phyloP scores from a whole-genome alignment of 2,113 vertebrate genomes.

The Nothobranchius kuhntae region DNA sequence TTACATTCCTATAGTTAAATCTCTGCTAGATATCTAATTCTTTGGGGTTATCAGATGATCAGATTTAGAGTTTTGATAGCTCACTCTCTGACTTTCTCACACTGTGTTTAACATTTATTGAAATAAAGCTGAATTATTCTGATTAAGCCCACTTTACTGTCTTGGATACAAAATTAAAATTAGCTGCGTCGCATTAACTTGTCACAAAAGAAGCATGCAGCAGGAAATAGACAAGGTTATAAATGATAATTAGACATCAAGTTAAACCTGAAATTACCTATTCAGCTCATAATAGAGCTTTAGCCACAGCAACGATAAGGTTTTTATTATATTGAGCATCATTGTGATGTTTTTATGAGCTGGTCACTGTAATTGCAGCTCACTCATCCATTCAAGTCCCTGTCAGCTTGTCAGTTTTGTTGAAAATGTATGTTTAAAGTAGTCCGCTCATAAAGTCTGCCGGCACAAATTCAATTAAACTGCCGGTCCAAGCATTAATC shows the following conservation, averaged over 20 bases:
- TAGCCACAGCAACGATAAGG: neutral
- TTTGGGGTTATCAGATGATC: neutral
- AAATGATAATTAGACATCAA: slow-evolving; percentile 5
- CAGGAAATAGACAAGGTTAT: neutral
- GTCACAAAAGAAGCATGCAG: slow-evolving; percentile 2
- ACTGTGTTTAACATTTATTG: neutral
- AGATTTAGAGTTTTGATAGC: no score
- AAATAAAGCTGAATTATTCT: slow-evolving; percentile 4
- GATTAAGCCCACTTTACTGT: neutral
- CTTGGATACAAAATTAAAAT: slow-evolving; percentile 1
- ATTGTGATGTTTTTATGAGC: slow-evolving; percentile 9
- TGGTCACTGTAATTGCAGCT: slow-evolving; percentile 17
- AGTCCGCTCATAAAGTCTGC: slow-evolving; percentile 16
- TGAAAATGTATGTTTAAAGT: slow-evolving; percentile 25
- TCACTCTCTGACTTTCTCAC: neutral
- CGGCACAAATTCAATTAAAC: slow-evolving; percentile 42
- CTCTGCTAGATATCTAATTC: no score
- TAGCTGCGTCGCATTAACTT: neutral
- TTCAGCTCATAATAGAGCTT: neutral
- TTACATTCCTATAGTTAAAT: no score
- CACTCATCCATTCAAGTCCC: neutral
- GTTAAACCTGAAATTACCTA: slow-evolving; percentile 11
- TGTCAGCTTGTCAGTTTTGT: slow-evolving; percentile 18
- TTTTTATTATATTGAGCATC: neutral
- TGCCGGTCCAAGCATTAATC: slow-evolving; percentile 29